A percentile compares a stretch with the other conserved stretches of the same genome.
phyloP scores from a whole-genome alignment of 2,797 vertebrate species.

The Chiroxiphia lanceolata region DNA sequence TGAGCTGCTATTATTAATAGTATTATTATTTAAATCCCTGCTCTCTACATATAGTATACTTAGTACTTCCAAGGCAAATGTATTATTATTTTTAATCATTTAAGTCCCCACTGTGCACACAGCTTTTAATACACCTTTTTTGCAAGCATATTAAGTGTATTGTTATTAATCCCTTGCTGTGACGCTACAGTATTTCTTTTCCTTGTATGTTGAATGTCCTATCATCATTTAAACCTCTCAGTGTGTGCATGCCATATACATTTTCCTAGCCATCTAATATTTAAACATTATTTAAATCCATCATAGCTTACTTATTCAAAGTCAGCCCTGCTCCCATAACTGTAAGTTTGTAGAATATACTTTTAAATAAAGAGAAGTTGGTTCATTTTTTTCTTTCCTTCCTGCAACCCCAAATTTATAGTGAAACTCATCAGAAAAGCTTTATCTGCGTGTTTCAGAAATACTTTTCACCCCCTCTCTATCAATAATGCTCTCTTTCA shows the following conservation, averaged over 20 bases:
- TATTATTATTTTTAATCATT: conserved; percentile 59
- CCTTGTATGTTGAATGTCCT: neutral
- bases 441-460: neutral
- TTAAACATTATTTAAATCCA: conserved; percentile 49
- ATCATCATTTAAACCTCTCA: conserved; percentile 38
- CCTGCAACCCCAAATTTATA: neutral
- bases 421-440: neutral
- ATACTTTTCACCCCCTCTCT: neutral
- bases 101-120: conserved; percentile 34
- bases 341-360: conserved; percentile 15
- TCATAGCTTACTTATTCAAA: conserved; percentile 32
- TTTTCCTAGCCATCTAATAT: conserved; percentile 17
- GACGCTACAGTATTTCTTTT: conserved; percentile 27
- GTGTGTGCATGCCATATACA: neutral
- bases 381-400: neutral
- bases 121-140: conserved; percentile 32
- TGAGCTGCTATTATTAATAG: conserved; percentile 28
- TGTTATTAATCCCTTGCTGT: conserved; percentile 29
- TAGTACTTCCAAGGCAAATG: conserved; percentile 50
- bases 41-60: conserved; percentile 16
- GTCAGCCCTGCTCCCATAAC: neutral
- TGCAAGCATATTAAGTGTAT: conserved; percentile 45
- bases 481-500: neutral
- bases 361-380: conserved; percentile 13
- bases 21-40: conserved; percentile 62